Evolutionary conservation across 2,888 invertebrate genomes (phyloP).

Genomic region (Synanthedon andrenaeformis): DNA sequence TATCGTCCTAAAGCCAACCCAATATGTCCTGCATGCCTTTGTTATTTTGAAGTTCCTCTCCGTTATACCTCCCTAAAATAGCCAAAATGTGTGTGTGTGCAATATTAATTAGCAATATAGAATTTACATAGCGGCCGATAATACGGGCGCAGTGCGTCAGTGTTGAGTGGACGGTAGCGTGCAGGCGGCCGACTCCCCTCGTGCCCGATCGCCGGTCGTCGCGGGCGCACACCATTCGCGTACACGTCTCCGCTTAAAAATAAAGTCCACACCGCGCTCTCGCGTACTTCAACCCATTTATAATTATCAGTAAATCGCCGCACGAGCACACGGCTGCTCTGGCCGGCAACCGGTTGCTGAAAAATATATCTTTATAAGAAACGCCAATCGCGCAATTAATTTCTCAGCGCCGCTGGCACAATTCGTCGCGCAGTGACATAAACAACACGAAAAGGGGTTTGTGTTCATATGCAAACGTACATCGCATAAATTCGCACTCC

Average conservation of each 20-base stretch:
- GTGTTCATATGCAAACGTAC: constrained; percentile 23
- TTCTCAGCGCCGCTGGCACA: constrained; percentile 32
- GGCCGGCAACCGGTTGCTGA: constrained; percentile 52
- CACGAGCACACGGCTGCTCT: constrained; percentile 61
- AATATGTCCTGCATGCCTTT: constrained; percentile 39
- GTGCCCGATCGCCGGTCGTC: constrained; percentile 33
- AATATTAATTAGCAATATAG: constrained; percentile 60
- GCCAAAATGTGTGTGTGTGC: constrained; percentile 39
- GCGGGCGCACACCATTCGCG: constrained; percentile 56
- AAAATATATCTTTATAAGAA: constrained; percentile 42
- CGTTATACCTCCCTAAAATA: constrained; percentile 56
- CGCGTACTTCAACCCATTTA: constrained; percentile 66
- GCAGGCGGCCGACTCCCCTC: constrained; percentile 37
- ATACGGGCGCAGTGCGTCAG: constrained; percentile 39
- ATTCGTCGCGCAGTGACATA: constrained; percentile 27
- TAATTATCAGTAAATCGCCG: constrained; percentile 69
- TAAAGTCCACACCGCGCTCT: constrained; percentile 63
- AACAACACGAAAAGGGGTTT: constrained; percentile 32
- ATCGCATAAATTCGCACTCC: constrained; percentile 34
- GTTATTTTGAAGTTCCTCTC: constrained; percentile 41
- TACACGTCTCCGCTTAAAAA: constrained; percentile 67
- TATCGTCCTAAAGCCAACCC: constrained; percentile 28
- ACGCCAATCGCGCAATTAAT: constrained; percentile 34
- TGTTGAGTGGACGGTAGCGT: constrained; percentile 32
- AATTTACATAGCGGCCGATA: constrained; percentile 52